These are phyloP conservation scores for Ceratitis capitata DNA, from an alignment of 1,140 invertebrate genomes.

Conservation along the genomic window DNA sequence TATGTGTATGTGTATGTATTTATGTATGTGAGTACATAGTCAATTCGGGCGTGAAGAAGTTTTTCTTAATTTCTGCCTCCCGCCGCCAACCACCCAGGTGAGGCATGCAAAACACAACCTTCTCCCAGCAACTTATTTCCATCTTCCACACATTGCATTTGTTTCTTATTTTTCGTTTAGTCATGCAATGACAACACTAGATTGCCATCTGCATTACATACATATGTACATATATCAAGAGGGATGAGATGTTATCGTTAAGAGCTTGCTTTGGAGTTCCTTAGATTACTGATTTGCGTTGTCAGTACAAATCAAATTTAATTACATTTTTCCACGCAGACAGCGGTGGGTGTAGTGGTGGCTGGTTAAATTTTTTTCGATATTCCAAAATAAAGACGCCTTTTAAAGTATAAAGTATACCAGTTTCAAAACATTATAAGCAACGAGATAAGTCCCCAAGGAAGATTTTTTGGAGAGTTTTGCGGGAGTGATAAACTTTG, in stretches of 20 bases:
- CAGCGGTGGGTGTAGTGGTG: not conserved
- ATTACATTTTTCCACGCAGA: constrained; percentile 57
- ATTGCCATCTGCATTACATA: not conserved
- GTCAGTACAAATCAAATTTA: constrained; percentile 53
- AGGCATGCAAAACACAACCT: not conserved
- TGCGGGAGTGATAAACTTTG: too few species aligned
- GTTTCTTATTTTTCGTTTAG: constrained; percentile 4
- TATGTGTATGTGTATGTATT: not conserved
- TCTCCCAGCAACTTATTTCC: not conserved
- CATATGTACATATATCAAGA: not conserved
- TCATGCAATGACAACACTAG: constrained; percentile 42
- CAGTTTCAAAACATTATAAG: too few species aligned
- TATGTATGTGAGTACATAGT: not conserved
- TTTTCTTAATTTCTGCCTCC: constrained; percentile 39
- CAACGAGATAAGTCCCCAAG: too few species aligned
- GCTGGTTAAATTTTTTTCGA: too few species aligned
- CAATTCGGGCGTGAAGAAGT: constrained; percentile 39
- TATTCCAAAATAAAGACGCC: too few species aligned
- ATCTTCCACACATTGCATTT: constrained; percentile 3
- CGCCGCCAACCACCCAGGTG: not conserved
- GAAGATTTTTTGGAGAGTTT: too few species aligned
- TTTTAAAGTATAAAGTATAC: too few species aligned
- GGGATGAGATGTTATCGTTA: not conserved
- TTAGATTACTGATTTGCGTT: constrained; percentile 42
- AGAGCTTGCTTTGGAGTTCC: not conserved